Base-by-base conservation (phyloP, 2,113 vertebrate genomes). In the Nycticorax nycticorax region DNA sequence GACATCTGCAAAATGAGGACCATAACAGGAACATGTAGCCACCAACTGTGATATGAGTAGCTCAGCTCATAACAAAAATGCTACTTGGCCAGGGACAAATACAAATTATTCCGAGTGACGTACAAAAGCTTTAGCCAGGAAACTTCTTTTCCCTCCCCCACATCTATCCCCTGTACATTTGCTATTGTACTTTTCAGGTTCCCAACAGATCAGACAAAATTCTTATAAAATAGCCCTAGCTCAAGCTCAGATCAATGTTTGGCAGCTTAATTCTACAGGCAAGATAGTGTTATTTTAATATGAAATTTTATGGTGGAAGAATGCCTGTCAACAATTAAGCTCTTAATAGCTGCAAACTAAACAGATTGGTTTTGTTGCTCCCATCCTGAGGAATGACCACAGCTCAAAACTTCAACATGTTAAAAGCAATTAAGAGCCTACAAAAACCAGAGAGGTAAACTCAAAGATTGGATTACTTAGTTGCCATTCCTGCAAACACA, bases 21-120 rank as follows among this genome's bases (percentile, higher is more conserved):
- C n/a, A 8, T 12, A 69, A 84, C 15, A 52, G 35, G 43, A 85
- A 68, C 19, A 16, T 0, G 2, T 27, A 66, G 33, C 28, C 62
- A 90, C 17, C 26, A 50, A 24, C 52, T 56, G 20, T 41, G 37
- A 18, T 41, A 12, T 11, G 5, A 87, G 18, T 5, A 66, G 33
- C 32, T 74, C 56, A 50, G 60, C 33, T 72, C 63, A 27, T 9
- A 41, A 50, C 28, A 80, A 75, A 66, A 43, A 30, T 5, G 14
- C 33, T 74, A 56, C 19, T 14, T 71, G 33, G 26, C 26, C 20
- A 57, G 37, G 27, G 35, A 66, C 19, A 62, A 60, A 56, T 41
- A n/a, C 0, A 2, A 45, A 18, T 62, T 71, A 66, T 72, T 66
- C 35, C 30, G 30, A 80, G 37, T 43, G 28, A 53, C 0, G 0